phyloP scores from a whole-genome alignment of 2,888 invertebrate species.

The Minunthozetes semirufus region DNA sequence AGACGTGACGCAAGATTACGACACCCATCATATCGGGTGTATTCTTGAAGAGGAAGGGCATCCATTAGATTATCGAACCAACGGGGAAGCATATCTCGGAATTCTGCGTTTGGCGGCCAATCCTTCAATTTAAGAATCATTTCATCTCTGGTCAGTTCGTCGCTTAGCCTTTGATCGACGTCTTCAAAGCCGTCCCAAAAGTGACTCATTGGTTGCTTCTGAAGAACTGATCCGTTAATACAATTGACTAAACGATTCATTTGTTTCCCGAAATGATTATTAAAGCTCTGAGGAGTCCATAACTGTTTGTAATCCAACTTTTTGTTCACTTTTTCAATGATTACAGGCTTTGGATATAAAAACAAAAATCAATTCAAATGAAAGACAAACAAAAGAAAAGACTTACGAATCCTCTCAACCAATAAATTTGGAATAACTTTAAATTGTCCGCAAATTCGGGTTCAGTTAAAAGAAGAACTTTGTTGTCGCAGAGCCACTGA shows the following conservation, averaged over 20 bases:
- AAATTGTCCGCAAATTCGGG: constrained; percentile 65
- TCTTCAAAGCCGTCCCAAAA: constrained; percentile 97
- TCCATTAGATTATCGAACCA: constrained; percentile 84
- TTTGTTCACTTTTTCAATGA: constrained; percentile 79
- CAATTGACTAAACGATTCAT: constrained; percentile 90
- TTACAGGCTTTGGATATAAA: constrained; percentile 63
- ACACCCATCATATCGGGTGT: constrained; percentile 77
- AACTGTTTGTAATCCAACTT: constrained; percentile 63
- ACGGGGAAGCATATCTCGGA: constrained; percentile 67
- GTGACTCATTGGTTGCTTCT: constrained; percentile 79
- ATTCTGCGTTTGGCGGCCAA: constrained; percentile 94
- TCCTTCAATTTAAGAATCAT: constrained; percentile 91
- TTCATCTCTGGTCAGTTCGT: constrained; percentile 50
- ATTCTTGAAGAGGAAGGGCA: constrained; percentile 78
- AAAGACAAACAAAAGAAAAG: neutral
- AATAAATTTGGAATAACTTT: constrained; percentile 63
- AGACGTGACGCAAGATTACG: constrained; percentile 81
- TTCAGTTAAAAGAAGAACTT: constrained; percentile 73
- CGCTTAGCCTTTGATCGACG: constrained; percentile 54
- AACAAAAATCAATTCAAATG: constrained; percentile 21
- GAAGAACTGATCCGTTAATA: constrained; percentile 77
- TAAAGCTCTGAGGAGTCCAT: constrained; percentile 87
- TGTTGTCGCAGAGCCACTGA: constrained; percentile 88
- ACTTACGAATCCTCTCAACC: constrained; percentile 65
- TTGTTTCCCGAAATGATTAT: constrained; percentile 80